Evolutionary conservation across 2,888 invertebrate species (phyloP), one percentile per base, ranked within the genome.

Genomic region (Aricia artaxerxes): DNA sequence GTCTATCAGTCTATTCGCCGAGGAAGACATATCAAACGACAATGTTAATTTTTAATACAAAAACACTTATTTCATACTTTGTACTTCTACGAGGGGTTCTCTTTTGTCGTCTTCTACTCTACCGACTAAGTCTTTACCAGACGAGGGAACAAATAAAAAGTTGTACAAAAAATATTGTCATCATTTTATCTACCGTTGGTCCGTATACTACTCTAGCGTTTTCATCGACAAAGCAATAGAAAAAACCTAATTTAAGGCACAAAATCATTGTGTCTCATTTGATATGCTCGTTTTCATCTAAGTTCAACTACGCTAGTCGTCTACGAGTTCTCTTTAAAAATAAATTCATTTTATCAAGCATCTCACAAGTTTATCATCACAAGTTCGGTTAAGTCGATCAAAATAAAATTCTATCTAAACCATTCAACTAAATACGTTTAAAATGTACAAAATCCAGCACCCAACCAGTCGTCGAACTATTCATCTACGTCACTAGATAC

Each of bases 111-210:
- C 87, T 85, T 85, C 87, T 85, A 86, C 83, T 86, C 86, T 86
- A 85, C 83, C 79, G 78, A 87, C 86, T 88, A 88, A 87, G 88
- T 88, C 88, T 85, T 90, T 90, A 92, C 82, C 79, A 82, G 87
- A 86, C 84, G 91, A 92, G 90, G 85, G 88, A 89, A 90, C 88
- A 90, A 85, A 88, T 87, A 89, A 91, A 88, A 86, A 76, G 76
- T 87, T 86, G 87, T 93, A 92, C 92, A 92, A 93, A 93, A 93
- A 92, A 93, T 93, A 92, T 91, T 87, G 87, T 89, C 85, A 85
- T 85, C 86, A 86, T 87, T 88, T 87, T 87, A 91, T 90, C 88
- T 89, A 90, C 88, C 87, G 88, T 93, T 93, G 93, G 93, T 93
- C 93, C 93, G 87, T 91, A 86, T 85, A 85, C 91, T 92, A 90